Evolutionary conservation across 2,888 invertebrate species (phyloP), one percentile per base, ranked within the genome.

Genomic region (Lymantria dispar): DNA sequence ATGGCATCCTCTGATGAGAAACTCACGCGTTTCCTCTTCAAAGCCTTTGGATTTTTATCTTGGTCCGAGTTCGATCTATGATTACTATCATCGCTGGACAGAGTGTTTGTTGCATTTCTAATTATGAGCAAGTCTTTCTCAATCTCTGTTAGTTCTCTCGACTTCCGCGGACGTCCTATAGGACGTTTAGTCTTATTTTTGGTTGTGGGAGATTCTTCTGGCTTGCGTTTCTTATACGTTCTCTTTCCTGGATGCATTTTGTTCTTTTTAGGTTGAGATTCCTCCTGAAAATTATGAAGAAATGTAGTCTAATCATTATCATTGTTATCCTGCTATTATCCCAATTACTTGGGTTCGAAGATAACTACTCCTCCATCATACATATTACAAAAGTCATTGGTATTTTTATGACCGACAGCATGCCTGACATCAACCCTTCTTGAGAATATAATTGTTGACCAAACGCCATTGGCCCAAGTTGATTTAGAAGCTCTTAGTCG

Each of bases 111-210:
- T 0, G 90, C 91, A 14, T 72, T 88, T 47, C 81, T 82, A 1
- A 91, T 91, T 0, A 90, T 89, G 0, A 89, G 56, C 0, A 91
- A 63, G 52, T 91, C 91, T 52, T 89, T 88, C 47, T 91, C 91
- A 0, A 91, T 86, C 29, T 90, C 90, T 0, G 87, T 85, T 0
- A 90, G 62, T 47, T 88, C 86, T 55, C 74, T 76, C 0, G 85
- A 85, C 29, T 85, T 87, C 0, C 76, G 68, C 0, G 83, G 85
- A 30, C 82, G 68, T 0, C 83, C 78, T 8, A 78, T 58, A 0
- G 77, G 76, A 1, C 72, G 74, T 55, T 85, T 84, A 0, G 76
- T 64, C 47, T 85, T 85, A 9, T 50, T 70, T 52, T 76, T 75
- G 0, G 75, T 69, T 0, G 80, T 68, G 0, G 87, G 86, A 0